These are phyloP conservation scores for Nothoprocta pentlandii DNA, from an alignment of 2,113 vertebrate genomes.

Conservation along the genomic window DNA sequence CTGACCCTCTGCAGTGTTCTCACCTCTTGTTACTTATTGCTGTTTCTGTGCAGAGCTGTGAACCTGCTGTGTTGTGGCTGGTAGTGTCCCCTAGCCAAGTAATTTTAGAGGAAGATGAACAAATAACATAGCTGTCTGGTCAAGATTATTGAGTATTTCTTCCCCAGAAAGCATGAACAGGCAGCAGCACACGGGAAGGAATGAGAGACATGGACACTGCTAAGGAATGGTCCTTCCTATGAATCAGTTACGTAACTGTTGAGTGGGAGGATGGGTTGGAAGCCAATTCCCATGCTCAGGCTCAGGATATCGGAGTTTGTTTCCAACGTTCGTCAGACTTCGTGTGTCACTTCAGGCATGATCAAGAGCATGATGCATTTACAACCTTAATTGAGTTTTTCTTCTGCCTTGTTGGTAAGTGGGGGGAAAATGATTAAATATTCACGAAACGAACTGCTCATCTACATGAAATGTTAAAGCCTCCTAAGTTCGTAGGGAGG, in stretches of 20 bases:
- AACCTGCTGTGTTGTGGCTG: background rate
- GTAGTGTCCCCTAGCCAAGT: background rate
- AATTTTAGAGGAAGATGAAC: background rate
- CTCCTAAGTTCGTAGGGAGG: background rate
- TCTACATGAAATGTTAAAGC: background rate
- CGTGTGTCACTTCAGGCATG: background rate
- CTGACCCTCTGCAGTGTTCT: background rate
- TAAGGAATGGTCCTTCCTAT: background rate
- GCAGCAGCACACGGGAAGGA: background rate
- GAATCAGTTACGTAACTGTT: background rate
- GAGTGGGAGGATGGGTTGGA: background rate
- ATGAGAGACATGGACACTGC: background rate
- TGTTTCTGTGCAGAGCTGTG: background rate
- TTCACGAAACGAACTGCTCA: background rate
- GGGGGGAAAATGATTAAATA: background rate
- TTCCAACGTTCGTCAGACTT: background rate
- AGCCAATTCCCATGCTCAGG: background rate
- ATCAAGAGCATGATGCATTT: background rate
- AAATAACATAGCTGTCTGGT: background rate
- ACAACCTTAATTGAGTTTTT: background rate
- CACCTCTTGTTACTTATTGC: background rate
- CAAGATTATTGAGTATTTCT: background rate
- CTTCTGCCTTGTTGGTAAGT: background rate
- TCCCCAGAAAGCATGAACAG: background rate
- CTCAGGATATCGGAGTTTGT: slow-evolving; percentile 33